Evolutionary conservation across 2,888 invertebrate species (phyloP).

Genomic region (Pteria penguin): DNA sequence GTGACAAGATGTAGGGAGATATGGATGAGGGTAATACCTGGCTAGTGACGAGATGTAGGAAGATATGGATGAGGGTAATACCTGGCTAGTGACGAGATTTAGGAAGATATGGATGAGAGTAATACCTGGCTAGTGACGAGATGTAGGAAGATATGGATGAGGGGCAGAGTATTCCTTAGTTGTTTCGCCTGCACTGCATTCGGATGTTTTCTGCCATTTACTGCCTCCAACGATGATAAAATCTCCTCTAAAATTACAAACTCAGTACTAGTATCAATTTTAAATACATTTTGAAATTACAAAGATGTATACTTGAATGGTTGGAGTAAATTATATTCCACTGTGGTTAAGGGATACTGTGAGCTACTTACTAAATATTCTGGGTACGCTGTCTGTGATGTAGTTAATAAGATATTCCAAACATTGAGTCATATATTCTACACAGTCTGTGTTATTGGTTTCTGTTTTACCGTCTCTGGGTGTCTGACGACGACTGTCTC

Average conservation of each 20-base stretch:
- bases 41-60: constrained; percentile 75
- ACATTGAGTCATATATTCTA: constrained; percentile 74
- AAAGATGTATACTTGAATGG: too few relatives aligned
- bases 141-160: constrained; percentile 74
- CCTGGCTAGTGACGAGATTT: constrained; percentile 76
- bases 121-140: constrained; percentile 75
- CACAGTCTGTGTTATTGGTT: constrained; percentile 47
- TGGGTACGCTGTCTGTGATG: constrained; percentile 69
- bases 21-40: constrained; percentile 64
- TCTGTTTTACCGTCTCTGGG: constrained; percentile 67
- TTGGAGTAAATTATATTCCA: too few relatives aligned
- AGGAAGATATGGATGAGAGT: constrained; percentile 74
- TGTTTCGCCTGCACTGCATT: constrained; percentile 77
- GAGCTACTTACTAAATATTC: constrained; percentile 63
- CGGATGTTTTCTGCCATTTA: constrained; percentile 78
- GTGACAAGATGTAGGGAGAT: too few relatives aligned
- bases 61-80: constrained; percentile 71
- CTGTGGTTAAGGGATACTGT: too few relatives aligned
- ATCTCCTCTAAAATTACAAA: constrained; percentile 74
- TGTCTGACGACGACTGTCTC: constrained; percentile 76
- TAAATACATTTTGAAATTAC: too few relatives aligned
- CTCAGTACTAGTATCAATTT: too few relatives aligned
- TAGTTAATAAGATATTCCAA: constrained; percentile 71
- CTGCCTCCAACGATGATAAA: constrained; percentile 73
- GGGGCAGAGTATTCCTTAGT: constrained; percentile 73